Percentiles rank a stretch among this genome's conserved stretches.
phyloP scores from a whole-genome alignment of 2,888 invertebrate genomes.

The Drosophila emarginata region DNA sequence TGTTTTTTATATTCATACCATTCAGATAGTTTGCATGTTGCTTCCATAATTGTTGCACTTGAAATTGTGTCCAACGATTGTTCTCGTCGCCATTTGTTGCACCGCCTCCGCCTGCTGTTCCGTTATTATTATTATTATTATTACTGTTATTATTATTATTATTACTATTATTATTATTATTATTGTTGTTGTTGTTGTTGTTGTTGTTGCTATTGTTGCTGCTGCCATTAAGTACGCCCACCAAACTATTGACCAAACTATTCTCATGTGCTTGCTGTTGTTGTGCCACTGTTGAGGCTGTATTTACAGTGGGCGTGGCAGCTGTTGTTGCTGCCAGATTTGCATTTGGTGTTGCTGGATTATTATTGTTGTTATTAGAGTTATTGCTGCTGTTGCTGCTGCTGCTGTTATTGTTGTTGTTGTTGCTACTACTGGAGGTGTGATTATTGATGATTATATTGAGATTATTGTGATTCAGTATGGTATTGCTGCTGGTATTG shows the following conservation, averaged over 20 bases:
- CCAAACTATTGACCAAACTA: conserved; percentile 73
- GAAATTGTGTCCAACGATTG: conserved; percentile 83
- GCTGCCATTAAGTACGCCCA: conserved; percentile 63
- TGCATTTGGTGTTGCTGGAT: conserved; percentile 75
- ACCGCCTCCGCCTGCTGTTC: conserved; percentile 16
- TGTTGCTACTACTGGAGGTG: conserved; percentile 55
- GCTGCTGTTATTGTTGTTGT: conserved; percentile 27
- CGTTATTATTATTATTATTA: conserved; percentile 39
- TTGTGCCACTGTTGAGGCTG: conserved; percentile 63
- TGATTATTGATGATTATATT: conserved; percentile 72
- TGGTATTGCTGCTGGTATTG: conserved; percentile 56
- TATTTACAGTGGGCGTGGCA: conserved; percentile 67
- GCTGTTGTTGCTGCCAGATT: conserved; percentile 57
- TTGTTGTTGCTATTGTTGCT: conserved; percentile 52
- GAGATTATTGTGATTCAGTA: conserved; percentile 69
- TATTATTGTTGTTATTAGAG: conserved; percentile 57
- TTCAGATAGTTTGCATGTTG: conserved; percentile 83
- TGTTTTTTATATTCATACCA: conserved; percentile 70
- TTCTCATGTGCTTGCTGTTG: conserved; percentile 72
- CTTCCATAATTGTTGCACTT: conserved; percentile 83
- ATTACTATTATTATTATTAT: conserved; percentile 47
- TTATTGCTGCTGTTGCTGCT: conserved; percentile 25
- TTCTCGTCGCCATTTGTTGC: conserved; percentile 72
- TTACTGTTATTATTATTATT: conserved; percentile 47
- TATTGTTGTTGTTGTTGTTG: conserved; percentile 56